A percentile compares a stretch with the other conserved stretches of the same genome.
These are phyloP conservation scores for Philopedon plagiatum DNA, from an alignment of 2,888 invertebrate species.

Conservation along the genomic window DNA sequence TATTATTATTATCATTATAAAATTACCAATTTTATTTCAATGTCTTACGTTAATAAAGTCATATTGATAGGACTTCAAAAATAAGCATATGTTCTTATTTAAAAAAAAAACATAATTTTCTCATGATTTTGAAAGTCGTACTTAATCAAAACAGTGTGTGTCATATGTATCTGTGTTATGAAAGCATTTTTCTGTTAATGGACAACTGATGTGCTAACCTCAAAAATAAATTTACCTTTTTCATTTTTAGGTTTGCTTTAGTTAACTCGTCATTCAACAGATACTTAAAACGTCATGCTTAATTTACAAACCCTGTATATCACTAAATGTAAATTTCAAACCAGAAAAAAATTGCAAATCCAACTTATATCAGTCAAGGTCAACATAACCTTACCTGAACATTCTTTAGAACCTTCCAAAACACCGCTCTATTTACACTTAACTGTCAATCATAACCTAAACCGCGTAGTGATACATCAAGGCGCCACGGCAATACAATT, in stretches of 20 bases:
- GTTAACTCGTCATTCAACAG: too few species aligned
- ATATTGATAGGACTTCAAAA: too few species aligned
- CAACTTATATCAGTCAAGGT: slow-evolving; percentile 24
- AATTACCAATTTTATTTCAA: too few species aligned
- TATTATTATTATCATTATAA: too few species aligned
- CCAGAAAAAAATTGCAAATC: background rate
- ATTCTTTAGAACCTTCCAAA: background rate
- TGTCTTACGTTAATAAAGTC: too few species aligned
- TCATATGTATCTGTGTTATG: background rate
- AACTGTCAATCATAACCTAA: slow-evolving; percentile 28
- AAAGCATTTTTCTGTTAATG: background rate
- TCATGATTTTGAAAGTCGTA: too few species aligned
- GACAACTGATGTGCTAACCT: background rate
- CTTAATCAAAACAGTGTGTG: too few species aligned
- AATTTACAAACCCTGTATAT: too few species aligned
- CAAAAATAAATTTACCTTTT: background rate
- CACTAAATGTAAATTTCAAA: too few species aligned
- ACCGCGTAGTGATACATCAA: slow-evolving; percentile 4
- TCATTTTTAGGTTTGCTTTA: background rate
- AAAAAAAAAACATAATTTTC: too few species aligned
- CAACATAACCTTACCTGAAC: slow-evolving; percentile 33
- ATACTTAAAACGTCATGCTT: background rate
- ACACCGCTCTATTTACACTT: slow-evolving; percentile 11
- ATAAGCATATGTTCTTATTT: too few species aligned
- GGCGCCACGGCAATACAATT: slow-evolving; percentile 23